A percentile compares a stretch with the other conserved stretches of the same genome.
Conservation (phyloP, 2,113 vertebrate species). For the Gambusia holbrooki region DNA sequence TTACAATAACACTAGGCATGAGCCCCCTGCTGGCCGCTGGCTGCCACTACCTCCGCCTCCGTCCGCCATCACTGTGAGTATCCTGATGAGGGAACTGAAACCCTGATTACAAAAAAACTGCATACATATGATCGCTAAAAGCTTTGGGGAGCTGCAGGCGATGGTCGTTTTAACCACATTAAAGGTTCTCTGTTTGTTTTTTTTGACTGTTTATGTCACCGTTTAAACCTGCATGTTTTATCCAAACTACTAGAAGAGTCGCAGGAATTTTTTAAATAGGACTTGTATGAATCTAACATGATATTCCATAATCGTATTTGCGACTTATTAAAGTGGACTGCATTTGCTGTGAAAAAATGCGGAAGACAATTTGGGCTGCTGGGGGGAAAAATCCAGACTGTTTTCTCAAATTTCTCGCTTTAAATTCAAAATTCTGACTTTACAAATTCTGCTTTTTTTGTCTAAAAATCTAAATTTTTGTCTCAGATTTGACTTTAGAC, state of each 20-base stretch:
- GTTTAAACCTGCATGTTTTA: neutral
- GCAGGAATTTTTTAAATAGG: neutral
- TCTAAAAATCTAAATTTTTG: too few species aligned
- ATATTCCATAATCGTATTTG: neutral
- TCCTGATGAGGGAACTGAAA: conserved; percentile 53
- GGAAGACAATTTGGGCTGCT: too few species aligned
- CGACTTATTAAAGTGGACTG: neutral
- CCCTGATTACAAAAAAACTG: conserved; percentile 45
- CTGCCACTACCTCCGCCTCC: conserved; percentile 85
- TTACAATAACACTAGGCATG: conserved; percentile 99
- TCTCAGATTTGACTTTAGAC: too few species aligned
- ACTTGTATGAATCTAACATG: neutral
- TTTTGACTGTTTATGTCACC: neutral
- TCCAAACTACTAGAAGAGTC: neutral
- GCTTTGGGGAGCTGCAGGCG: conserved; percentile 24
- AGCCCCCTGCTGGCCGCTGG: conserved; percentile 94
- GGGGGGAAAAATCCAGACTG: too few species aligned
- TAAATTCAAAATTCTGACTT: too few species aligned
- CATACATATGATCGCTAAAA: conserved; percentile 4
- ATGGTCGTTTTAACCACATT: neutral
- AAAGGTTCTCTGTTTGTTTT: neutral
- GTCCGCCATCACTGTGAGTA: conserved; percentile 81
- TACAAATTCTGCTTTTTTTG: too few species aligned
- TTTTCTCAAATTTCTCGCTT: too few species aligned
- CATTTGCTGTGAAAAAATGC: too few species aligned